Base-by-base conservation (phyloP, 2,797 vertebrate species). In the Danio tinwini region DNA sequence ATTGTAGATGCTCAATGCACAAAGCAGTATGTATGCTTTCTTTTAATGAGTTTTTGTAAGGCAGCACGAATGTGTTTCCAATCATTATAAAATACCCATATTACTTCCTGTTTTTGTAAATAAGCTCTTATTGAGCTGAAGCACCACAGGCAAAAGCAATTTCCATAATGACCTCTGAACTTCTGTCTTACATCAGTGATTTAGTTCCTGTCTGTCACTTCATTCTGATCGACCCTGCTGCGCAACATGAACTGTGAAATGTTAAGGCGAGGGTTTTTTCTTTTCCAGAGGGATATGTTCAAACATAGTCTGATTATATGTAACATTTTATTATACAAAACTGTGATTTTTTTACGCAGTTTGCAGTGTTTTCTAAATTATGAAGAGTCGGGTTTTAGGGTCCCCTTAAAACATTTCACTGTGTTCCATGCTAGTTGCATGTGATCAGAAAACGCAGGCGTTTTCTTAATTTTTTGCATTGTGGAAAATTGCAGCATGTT, bases 21-120 rank as follows among this genome's bases (percentile, higher is more conserved):
- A 29, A 68, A 10, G 88, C 14, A 21, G 14, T 68, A 19, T 62
- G 5, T 49, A 55, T 39, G 21, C 49, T 44, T 58, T 67, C 39
- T 61, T 61, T 52, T 9, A 5, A 58, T 52, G 14, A 0, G 4
- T 65, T 65, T 55, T 39, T 49, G n/a, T 13, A 59, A 47, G 16
- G 14, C 40, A 61, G 37, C 7, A 70, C 75, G 85, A 89, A 86
- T 73, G 21, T 90, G 90, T 89, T 89, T 89, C 85, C 76, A 86
- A 87, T 93, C 84, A 88, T 88, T 81, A 85, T 83, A 83, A 90
- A 85, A 90, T 62, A 55, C 44, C 65, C 42, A 79, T 29, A 78
- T 40, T 82, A 82, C 81, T 91, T 92, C 89, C 89, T 92, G 91
- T 92, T 92, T 89, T 89, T 87, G 81, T 86, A 91, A 92, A 92